Conservation (phyloP, 2,888 invertebrate genomes). For the Mylabris sibirica region DNA sequence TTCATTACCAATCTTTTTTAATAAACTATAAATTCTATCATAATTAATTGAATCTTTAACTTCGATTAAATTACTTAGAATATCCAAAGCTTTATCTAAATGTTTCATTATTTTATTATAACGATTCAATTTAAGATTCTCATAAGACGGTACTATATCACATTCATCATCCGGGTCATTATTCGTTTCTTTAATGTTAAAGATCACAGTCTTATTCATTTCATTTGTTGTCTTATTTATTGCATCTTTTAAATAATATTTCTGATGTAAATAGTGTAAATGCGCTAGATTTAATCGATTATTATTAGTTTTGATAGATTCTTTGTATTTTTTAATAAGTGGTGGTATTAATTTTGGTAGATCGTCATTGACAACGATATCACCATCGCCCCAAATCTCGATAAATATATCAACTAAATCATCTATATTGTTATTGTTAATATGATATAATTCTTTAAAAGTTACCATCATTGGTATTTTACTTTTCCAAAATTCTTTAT, state of each 20-base stretch:
- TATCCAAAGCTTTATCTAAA: constrained; percentile 20
- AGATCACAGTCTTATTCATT: constrained; percentile 19
- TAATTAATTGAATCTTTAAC: neutral
- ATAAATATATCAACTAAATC: constrained; percentile 15
- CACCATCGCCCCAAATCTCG: constrained; percentile 23
- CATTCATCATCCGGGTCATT: constrained; percentile 21
- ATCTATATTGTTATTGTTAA: neutral
- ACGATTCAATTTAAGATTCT: constrained; percentile 15
- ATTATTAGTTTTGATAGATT: neutral
- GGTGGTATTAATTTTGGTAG: constrained; percentile 17
- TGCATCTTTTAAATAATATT: constrained; percentile 18
- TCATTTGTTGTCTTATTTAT: constrained; percentile 19
- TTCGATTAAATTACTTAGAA: constrained; percentile 6
- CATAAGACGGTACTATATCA: constrained; percentile 27
- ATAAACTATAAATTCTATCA: neutral
- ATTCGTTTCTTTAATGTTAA: neutral
- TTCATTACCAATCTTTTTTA: constrained; percentile 21
- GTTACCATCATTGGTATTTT: constrained; percentile 25
- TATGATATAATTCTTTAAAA: constrained; percentile 15
- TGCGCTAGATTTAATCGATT: constrained; percentile 16
- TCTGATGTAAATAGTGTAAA: constrained; percentile 24
- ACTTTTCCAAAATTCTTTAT: constrained; percentile 24
- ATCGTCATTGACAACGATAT: constrained; percentile 17
- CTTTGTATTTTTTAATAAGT: constrained; percentile 12
- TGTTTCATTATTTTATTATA: constrained; percentile 20